Conservation (phyloP, 1,140 invertebrate genomes). For the Kradibia gibbosae region DNA sequence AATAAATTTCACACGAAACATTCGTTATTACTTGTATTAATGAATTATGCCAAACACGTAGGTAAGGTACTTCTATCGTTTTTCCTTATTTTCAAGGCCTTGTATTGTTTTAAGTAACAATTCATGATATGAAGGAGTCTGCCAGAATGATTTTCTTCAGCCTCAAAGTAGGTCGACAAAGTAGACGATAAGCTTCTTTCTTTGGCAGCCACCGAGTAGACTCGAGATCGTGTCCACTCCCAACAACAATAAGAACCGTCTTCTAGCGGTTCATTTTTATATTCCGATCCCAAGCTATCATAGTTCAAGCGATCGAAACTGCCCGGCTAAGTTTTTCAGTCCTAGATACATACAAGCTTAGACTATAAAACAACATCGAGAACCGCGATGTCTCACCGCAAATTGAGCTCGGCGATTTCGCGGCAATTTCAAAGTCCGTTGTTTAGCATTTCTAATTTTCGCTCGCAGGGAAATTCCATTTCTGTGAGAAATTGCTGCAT, state of each 20-base stretch:
- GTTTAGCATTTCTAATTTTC: background rate
- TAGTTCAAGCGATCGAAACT: no score
- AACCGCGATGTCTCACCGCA: background rate
- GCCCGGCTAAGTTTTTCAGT: no score
- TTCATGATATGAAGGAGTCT: conserved; percentile 47
- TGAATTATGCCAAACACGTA: no score
- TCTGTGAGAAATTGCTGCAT: background rate
- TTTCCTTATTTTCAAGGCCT: conserved; percentile 42
- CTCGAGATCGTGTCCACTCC: background rate
- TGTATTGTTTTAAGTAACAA: background rate
- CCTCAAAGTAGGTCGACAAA: conserved; percentile 36
- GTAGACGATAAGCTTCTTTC: background rate
- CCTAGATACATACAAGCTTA: background rate
- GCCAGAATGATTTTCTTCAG: conserved; percentile 50
- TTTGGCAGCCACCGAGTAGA: no score
- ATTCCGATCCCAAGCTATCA: no score
- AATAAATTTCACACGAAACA: no score
- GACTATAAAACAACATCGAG: no score
- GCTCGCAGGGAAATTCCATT: conserved; percentile 17
- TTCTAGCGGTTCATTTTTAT: no score
- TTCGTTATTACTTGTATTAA: no score
- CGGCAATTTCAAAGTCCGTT: conserved; percentile 15
- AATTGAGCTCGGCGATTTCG: conserved; percentile 37
- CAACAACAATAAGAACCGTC: background rate
- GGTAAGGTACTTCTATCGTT: no score